Conservation (phyloP, 1,140 invertebrate species). For the Brachionus rotundiformis region DNA sequence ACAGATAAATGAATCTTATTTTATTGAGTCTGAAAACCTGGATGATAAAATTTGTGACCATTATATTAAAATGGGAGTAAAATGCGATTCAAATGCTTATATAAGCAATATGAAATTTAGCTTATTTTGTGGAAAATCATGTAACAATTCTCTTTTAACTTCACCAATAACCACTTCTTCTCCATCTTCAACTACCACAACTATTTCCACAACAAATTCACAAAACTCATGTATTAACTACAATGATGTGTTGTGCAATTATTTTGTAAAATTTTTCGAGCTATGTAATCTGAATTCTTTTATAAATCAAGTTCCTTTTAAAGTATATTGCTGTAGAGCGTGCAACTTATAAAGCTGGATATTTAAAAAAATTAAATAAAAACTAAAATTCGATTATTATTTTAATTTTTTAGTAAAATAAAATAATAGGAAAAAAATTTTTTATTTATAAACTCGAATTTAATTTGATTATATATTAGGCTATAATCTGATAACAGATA, state of each 20-base stretch:
- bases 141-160: background rate
- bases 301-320: background rate
- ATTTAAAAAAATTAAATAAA: too few relatives aligned
- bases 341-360: background rate
- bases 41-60: background rate
- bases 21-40: background rate
- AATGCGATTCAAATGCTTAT: background rate
- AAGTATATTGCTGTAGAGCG: background rate
- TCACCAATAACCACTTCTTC: background rate
- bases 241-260: constrained; percentile 11
- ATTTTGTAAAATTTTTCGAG: background rate
- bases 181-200: background rate
- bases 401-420: too few relatives aligned
- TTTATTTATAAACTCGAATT: too few relatives aligned
- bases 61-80: background rate
- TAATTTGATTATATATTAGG: too few relatives aligned
- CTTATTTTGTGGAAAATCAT: background rate
- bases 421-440: too few relatives aligned
- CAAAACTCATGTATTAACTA: background rate
- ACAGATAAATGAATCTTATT: background rate
- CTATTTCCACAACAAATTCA: background rate
- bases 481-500: too few relatives aligned
- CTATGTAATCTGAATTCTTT: background rate
- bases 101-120: background rate
- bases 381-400: too few relatives aligned